Evolutionary conservation across 2,113 vertebrate species (phyloP).

Genomic region (Heterocephalus glaber): DNA sequence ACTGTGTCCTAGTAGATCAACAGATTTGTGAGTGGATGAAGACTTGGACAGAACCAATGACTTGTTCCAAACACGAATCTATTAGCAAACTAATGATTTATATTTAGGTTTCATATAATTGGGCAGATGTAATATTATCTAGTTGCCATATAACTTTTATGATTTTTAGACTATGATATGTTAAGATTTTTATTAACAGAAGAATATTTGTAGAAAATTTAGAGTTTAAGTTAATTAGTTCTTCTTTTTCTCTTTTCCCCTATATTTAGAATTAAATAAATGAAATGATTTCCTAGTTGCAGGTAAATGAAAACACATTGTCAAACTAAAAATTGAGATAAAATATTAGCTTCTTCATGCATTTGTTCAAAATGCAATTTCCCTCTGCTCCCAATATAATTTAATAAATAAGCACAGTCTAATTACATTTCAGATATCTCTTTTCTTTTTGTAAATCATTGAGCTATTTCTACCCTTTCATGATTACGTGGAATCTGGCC

Average conservation of each 20-base stretch:
- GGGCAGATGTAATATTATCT: neutral
- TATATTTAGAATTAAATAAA: conserved; percentile 58
- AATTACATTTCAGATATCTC: conserved; percentile 49
- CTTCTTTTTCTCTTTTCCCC: conserved; percentile 24
- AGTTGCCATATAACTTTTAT: neutral
- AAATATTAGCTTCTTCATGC: conserved; percentile 53
- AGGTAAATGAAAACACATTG: conserved; percentile 36
- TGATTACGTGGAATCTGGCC: conserved; percentile 65
- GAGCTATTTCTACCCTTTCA: conserved; percentile 58
- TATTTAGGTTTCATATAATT: neutral
- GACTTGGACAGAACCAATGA: neutral
- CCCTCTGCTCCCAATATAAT: conserved; percentile 34
- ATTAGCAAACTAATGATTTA: conserved; percentile 8
- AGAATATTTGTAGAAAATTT: conserved; percentile 11
- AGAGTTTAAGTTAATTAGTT: conserved; percentile 32
- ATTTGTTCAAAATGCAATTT: conserved; percentile 66
- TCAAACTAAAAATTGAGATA: conserved; percentile 55
- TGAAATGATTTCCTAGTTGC: conserved; percentile 63
- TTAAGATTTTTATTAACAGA: conserved; percentile 8
- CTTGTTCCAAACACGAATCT: neutral
- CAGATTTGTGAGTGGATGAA: neutral
- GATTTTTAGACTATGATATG: neutral
- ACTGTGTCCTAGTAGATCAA: neutral
- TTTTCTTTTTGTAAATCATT: conserved; percentile 47
- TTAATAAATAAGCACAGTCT: conserved; percentile 50